Conservation (phyloP, 2,113 vertebrate genomes). For the Barbus barbus region DNA sequence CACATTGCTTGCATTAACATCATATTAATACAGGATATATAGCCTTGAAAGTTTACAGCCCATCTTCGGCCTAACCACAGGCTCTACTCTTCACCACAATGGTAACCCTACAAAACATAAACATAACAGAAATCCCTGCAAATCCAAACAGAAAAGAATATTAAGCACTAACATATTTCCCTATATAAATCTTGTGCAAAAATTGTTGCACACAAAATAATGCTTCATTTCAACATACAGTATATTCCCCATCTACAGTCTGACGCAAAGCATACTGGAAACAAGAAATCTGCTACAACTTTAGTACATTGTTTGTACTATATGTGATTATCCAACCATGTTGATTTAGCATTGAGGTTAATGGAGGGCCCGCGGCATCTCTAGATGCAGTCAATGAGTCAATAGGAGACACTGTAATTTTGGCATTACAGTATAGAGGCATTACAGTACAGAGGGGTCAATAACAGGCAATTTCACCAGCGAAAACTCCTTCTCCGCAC, state of each 20-base stretch:
- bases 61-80: no score
- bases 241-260: no score
- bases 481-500: background rate
- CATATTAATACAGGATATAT: no score
- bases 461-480: slow-evolving; percentile 47
- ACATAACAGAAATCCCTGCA: background rate
- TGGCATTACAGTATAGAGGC: slow-evolving; percentile 18
- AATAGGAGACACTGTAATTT: slow-evolving; percentile 14
- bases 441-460: background rate
- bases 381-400: slow-evolving; percentile 15
- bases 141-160: background rate
- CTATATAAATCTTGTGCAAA: no score
- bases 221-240: no score
- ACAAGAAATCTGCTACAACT: background rate
- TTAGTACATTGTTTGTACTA: background rate
- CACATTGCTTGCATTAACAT: no score
- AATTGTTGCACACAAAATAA: no score
- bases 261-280: no score
- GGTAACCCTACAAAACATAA: background rate
- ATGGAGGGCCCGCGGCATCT: background rate
- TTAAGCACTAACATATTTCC: background rate
- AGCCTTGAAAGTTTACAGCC: no score
- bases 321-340: background rate
- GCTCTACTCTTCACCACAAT: no score
- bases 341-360: background rate